Evolutionary conservation across 2,888 invertebrate genomes (phyloP), one percentile per base, ranked within the genome.

Genomic region (Eledona agricola): DNA sequence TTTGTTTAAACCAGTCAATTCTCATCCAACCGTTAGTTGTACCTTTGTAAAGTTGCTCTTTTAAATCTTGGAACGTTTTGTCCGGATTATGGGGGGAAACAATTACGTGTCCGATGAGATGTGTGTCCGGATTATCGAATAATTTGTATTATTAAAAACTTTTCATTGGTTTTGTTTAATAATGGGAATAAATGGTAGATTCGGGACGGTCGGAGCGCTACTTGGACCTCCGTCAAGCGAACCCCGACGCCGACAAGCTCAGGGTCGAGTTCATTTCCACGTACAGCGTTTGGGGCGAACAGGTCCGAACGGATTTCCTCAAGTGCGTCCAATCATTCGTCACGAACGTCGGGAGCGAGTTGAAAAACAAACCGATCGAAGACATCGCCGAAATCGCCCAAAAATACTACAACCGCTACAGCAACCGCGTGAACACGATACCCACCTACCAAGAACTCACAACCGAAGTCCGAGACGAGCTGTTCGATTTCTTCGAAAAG

Each of bases 401-500:
- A 77, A 89, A 91, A 67, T 93, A 92, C 71, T 99, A 97, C 75
- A 89, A 88, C 76, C 74, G 78, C n/a, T 86, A 93, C 74, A 83
- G 83, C 59, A 87, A 88, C 56, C 81, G 88, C 63, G 83, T 93
- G 78, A 87, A 89, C 62, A 80, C 80, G n/a, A 80, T 83, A 58
- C 68, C 79, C 0, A 79, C 82, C 66, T 90, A 88, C 74, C 74
- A 81, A 59, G 84, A 81, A 60, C 78, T 89, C 13, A 80, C 84
- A 25, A 72, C 81, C 0, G 94, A 95, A 62, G 83, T 86, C 25
- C 86, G 87, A 64, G 93, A 94, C 66, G 83, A 86, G 63, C 81
- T 97, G 53, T 83, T 96, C 71, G 95, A 96, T 78, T 93, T 92
- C 72, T 89, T 93, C 31, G 99, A 99, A 78, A 92, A 91, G 69